Evolutionary conservation across 2,113 vertebrate genomes (phyloP).

Genomic region (Tonatia bakeri): DNA sequence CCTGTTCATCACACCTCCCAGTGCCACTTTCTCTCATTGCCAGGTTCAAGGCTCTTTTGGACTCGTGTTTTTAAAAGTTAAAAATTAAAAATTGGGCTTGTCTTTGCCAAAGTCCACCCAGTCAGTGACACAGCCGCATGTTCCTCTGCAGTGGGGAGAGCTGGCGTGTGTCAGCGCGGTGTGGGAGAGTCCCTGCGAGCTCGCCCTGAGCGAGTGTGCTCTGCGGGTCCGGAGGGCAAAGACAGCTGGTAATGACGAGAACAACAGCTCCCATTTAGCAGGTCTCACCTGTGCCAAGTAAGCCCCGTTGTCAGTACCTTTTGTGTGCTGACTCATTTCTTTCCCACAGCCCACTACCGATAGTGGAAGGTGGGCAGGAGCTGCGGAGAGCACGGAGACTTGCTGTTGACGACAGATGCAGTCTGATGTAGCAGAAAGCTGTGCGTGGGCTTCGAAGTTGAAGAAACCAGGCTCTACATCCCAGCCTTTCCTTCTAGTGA

Average conservation of each 20-base stretch:
- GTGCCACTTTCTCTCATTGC: neutral
- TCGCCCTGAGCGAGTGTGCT: neutral
- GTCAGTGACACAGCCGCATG: accelerated
- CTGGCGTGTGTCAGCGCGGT: accelerated
- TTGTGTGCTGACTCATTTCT: accelerated
- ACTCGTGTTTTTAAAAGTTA: neutral
- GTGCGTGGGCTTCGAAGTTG: accelerated
- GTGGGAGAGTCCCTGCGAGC: neutral
- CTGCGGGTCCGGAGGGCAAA: neutral
- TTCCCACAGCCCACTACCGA: neutral
- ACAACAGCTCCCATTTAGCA: no score
- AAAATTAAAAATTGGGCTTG: neutral
- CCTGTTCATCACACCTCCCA: neutral
- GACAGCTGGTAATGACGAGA: no score
- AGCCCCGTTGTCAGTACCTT: no score
- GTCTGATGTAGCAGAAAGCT: accelerated
- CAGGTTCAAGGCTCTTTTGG: neutral
- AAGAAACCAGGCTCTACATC: neutral
- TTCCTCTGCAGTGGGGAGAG: neutral
- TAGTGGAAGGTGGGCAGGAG: accelerated
- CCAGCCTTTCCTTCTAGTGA: neutral
- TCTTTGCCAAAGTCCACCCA: neutral
- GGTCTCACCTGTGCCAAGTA: neutral
- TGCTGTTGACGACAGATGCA: neutral
- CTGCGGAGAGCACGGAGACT: accelerated